Evolutionary conservation across 2,888 invertebrate species (phyloP).

Genomic region (Steinernema hermaphroditum): DNA sequence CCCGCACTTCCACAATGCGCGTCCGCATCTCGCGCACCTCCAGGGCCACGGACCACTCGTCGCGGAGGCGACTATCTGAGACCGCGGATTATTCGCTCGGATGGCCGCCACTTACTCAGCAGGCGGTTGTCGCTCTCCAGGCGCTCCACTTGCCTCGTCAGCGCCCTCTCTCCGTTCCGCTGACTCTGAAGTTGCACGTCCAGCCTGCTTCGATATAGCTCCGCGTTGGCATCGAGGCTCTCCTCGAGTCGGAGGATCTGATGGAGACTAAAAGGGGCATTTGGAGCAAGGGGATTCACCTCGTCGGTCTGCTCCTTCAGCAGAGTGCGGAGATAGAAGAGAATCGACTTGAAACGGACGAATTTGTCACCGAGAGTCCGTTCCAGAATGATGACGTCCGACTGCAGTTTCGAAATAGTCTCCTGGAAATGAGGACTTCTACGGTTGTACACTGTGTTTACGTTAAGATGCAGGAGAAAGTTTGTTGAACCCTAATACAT

Average conservation of each 20-base stretch:
- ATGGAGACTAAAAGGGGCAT: neutral
- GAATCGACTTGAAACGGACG: slow-evolving; percentile 10
- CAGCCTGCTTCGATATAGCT: neutral
- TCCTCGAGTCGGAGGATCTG: slow-evolving; percentile 2
- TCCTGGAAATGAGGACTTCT: neutral
- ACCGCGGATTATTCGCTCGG: neutral
- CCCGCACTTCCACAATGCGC: neutral
- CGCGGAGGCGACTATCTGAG: slow-evolving; percentile 21
- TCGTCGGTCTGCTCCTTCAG: neutral
- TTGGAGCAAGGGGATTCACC: neutral
- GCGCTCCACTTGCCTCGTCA: neutral
- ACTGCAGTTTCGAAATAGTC: neutral
- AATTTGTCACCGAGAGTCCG: neutral
- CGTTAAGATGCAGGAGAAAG: no score
- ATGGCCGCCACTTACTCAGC: neutral
- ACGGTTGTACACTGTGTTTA: no score
- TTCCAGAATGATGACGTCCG: neutral
- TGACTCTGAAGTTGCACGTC: neutral
- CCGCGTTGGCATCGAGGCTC: neutral
- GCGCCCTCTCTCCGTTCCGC: neutral
- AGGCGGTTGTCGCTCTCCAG: neutral
- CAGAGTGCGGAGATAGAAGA: neutral
- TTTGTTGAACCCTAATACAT: no score
- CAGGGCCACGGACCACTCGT: slow-evolving; percentile 1
- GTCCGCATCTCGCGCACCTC: neutral